These are phyloP conservation scores for Cochlearius cochlearius DNA, from an alignment of 2,113 vertebrate species.

Conservation along the genomic window DNA sequence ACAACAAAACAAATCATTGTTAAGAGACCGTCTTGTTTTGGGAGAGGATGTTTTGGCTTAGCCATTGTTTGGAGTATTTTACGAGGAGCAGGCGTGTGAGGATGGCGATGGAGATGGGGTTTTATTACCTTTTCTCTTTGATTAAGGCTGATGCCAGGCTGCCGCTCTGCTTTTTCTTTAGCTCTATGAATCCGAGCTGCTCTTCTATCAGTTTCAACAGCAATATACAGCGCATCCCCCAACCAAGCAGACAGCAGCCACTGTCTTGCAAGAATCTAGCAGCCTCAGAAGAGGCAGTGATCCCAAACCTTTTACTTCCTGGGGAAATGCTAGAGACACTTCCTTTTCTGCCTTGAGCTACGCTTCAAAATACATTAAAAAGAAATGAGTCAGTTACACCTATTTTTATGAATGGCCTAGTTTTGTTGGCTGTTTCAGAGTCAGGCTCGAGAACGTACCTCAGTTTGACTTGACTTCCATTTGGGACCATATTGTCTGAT, in stretches of 20 bases:
- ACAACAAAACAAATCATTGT: neutral
- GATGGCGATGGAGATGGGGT: neutral
- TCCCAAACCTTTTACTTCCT: neutral
- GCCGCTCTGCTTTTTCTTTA: neutral
- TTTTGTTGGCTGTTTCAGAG: neutral
- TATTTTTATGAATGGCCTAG: neutral
- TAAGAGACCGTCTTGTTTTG: neutral
- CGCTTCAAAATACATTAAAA: neutral
- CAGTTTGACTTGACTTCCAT: neutral
- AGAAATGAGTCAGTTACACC: neutral
- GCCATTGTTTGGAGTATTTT: neutral
- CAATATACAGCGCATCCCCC: neutral
- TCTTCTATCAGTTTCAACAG: neutral
- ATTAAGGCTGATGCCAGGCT: neutral
- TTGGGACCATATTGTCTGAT: neutral
- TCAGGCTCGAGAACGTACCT: neutral
- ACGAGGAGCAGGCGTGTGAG: neutral
- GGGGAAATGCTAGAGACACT: neutral
- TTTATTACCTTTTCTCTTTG: neutral
- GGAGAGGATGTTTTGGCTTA: neutral
- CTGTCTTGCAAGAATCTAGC: neutral
- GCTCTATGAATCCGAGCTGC: neutral
- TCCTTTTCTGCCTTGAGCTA: neutral
- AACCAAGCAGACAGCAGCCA: neutral
- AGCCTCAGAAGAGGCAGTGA: neutral